phyloP scores from a whole-genome alignment of 2,113 vertebrate genomes.

The Bambusicola thoracicus region DNA sequence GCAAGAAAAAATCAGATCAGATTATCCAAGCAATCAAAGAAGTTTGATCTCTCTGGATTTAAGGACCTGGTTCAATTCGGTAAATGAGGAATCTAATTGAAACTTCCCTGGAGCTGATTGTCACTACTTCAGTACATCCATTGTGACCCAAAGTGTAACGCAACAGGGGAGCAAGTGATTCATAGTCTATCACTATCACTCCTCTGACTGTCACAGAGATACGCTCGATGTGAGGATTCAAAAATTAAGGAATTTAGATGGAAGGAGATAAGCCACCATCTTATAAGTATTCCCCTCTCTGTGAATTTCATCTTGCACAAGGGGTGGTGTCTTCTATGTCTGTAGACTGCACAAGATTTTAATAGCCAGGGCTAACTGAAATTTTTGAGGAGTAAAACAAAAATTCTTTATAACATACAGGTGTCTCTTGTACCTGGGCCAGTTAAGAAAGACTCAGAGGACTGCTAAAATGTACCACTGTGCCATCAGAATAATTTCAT shows the following conservation, averaged over 20 bases:
- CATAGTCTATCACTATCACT: not conserved
- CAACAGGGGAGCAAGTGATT: not conserved
- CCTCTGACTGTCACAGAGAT: not conserved
- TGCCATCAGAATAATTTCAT: not conserved
- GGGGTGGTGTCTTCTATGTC: not conserved
- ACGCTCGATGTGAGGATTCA: not conserved
- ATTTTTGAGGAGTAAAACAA: not conserved
- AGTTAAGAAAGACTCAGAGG: not conserved
- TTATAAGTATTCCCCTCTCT: not conserved
- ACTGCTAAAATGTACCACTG: not conserved
- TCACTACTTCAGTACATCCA: not conserved
- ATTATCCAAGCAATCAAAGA: not conserved
- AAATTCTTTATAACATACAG: not conserved
- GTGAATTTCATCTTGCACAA: not conserved
- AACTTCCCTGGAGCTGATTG: not conserved
- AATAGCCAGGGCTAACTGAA: not conserved
- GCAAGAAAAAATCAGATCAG: not conserved
- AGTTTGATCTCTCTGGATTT: not conserved
- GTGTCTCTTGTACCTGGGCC: not conserved
- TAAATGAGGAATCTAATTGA: not conserved
- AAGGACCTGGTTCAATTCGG: not conserved
- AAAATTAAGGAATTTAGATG: not conserved
- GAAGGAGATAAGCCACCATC: not conserved
- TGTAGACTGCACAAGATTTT: not conserved
- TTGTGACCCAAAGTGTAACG: not conserved